Conservation (phyloP, 2,797 vertebrate species). For the Silurus lanzhouensis region DNA sequence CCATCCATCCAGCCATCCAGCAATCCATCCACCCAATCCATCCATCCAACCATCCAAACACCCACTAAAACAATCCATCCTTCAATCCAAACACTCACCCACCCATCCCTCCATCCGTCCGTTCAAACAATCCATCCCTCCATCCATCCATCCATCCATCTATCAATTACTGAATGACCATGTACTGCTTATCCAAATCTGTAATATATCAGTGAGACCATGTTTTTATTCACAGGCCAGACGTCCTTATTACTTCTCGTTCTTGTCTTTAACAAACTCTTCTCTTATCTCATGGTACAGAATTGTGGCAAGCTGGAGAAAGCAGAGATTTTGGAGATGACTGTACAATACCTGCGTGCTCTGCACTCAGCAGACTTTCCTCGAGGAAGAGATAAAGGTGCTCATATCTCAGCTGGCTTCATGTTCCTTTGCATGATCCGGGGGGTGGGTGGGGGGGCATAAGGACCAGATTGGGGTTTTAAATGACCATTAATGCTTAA, state of each 20-base stretch:
- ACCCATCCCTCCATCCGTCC: no score
- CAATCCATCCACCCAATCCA: no score
- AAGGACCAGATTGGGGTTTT: background rate
- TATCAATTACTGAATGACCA: no score
- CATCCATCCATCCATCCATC: no score
- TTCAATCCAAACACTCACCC: no score
- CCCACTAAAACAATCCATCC: no score
- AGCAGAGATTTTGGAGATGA: slow-evolving; percentile 98
- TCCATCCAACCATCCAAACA: no score
- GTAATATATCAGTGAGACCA: no score
- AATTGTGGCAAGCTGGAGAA: slow-evolving; percentile 97
- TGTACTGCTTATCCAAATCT: no score
- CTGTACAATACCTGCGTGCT: slow-evolving; percentile 93
- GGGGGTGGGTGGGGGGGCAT: background rate
- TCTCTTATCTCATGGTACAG: slow-evolving; percentile 63
- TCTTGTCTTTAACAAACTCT: background rate
- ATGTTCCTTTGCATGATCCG: no score
- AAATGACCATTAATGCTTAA: background rate
- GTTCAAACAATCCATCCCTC: no score
- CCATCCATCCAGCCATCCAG: no score
- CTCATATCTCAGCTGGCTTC: background rate
- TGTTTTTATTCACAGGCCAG: background rate
- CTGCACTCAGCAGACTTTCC: slow-evolving; percentile 94
- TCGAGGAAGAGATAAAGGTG: slow-evolving; percentile 93
- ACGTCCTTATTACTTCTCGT: background rate